phyloP scores from a whole-genome alignment of 2,113 vertebrate species.

The Pygoscelis adeliae region DNA sequence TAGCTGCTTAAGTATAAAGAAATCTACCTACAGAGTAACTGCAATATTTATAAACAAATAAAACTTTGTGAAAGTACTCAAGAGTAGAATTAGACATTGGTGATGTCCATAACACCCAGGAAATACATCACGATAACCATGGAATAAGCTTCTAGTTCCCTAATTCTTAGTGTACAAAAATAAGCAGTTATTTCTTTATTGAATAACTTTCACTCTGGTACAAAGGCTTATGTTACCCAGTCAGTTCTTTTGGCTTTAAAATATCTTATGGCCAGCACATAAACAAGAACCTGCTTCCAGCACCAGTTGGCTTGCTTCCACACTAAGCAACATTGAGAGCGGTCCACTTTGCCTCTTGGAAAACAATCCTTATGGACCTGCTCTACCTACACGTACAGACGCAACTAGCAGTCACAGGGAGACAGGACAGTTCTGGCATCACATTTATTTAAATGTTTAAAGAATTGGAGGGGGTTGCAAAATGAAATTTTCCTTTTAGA shows the following conservation, averaged over 20 bases:
- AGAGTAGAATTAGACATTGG: background rate
- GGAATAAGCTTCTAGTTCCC: background rate
- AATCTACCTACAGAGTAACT: background rate
- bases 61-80: background rate
- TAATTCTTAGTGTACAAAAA: background rate
- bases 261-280: background rate
- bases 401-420: background rate
- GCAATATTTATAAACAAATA: background rate
- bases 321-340: accelerated
- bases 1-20: background rate
- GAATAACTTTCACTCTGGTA: background rate
- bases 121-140: background rate
- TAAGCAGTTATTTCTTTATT: background rate
- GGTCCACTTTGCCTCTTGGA: background rate
- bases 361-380: background rate
- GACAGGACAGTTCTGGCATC: background rate
- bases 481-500: background rate
- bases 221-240: background rate
- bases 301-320: background rate
- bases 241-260: background rate
- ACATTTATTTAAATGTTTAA: background rate
- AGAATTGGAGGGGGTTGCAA: background rate
- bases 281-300: background rate
- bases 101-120: background rate
- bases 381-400: background rate